These are phyloP conservation scores for Aleadryas rufinucha DNA, from an alignment of 2,113 vertebrate genomes.

Conservation along the genomic window DNA sequence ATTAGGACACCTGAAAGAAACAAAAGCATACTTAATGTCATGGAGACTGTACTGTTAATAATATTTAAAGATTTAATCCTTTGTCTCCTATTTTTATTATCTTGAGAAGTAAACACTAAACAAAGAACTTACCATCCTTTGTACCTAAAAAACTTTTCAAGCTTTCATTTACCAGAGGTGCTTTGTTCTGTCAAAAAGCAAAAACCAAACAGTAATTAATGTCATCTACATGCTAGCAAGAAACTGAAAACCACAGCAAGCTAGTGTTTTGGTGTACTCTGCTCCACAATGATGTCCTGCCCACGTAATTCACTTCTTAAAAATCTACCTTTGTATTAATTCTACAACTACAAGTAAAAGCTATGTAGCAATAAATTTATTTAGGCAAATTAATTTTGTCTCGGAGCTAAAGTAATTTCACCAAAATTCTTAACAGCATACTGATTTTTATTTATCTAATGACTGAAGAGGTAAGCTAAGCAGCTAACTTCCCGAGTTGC, in stretches of 20 bases:
- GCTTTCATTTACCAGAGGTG: slow-evolving; percentile 89
- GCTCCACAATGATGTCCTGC: background rate
- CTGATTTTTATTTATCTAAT: background rate
- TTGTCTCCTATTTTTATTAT: background rate
- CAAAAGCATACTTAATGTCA: background rate
- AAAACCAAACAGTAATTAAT: background rate
- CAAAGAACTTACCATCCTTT: slow-evolving; percentile 82
- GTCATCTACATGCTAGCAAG: background rate
- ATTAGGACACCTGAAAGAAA: background rate
- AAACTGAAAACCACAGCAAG: background rate
- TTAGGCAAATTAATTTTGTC: background rate
- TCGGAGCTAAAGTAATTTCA: background rate
- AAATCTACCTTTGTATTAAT: background rate
- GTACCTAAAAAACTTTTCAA: slow-evolving; percentile 89
- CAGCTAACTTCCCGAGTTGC: background rate
- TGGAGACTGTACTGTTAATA: background rate
- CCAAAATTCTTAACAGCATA: background rate
- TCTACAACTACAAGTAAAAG: background rate
- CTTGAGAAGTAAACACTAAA: background rate
- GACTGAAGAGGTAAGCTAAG: background rate
- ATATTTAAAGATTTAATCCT: background rate
- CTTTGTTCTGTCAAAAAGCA: slow-evolving; percentile 82
- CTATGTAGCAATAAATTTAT: background rate
- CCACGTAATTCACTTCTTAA: background rate
- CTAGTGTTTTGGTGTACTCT: background rate